These are phyloP conservation scores for Ranitomeya imitator DNA, from an alignment of 2,113 vertebrate genomes.

Conservation along the genomic window DNA sequence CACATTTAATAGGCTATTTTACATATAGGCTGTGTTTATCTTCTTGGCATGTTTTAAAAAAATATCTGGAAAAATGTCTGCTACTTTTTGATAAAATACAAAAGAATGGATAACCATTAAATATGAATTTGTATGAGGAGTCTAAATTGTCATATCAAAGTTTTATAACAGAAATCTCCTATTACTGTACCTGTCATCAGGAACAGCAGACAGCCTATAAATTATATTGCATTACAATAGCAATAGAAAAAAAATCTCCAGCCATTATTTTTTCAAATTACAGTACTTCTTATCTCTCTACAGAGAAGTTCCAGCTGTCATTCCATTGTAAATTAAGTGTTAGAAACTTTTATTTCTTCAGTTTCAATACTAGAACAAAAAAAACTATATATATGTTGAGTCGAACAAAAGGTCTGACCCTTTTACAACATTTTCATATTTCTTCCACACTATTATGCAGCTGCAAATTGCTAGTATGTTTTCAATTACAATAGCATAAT, in stretches of 20 bases:
- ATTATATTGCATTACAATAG: constrained; percentile 45
- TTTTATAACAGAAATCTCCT: constrained; percentile 49
- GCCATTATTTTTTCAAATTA: constrained; percentile 42
- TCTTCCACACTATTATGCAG: constrained; percentile 41
- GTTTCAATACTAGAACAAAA: constrained; percentile 1
- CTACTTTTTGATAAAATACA: constrained; percentile 36
- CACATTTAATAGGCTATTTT: constrained; percentile 26
- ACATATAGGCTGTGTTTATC: constrained; percentile 29
- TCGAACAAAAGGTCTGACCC: constrained; percentile 26
- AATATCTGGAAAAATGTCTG: constrained; percentile 45
- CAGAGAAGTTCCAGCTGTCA: constrained; percentile 37
- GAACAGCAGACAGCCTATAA: constrained; percentile 38
- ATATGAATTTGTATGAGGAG: constrained; percentile 7
- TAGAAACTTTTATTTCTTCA: constrained; percentile 50
- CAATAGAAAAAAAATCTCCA: not conserved
- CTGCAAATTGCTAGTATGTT: constrained; percentile 41
- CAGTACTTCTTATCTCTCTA: constrained; percentile 50
- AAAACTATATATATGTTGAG: constrained; percentile 30
- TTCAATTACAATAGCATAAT: constrained; percentile 30
- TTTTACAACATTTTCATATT: constrained; percentile 25
- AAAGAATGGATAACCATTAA: constrained; percentile 42
- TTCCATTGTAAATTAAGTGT: constrained; percentile 50
- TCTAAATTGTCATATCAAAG: constrained; percentile 47
- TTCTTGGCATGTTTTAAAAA: constrained; percentile 44
- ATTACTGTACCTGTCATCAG: constrained; percentile 51